These are phyloP conservation scores for Dermochelys coriacea DNA, from an alignment of 2,797 vertebrate genomes.

Conservation along the genomic window DNA sequence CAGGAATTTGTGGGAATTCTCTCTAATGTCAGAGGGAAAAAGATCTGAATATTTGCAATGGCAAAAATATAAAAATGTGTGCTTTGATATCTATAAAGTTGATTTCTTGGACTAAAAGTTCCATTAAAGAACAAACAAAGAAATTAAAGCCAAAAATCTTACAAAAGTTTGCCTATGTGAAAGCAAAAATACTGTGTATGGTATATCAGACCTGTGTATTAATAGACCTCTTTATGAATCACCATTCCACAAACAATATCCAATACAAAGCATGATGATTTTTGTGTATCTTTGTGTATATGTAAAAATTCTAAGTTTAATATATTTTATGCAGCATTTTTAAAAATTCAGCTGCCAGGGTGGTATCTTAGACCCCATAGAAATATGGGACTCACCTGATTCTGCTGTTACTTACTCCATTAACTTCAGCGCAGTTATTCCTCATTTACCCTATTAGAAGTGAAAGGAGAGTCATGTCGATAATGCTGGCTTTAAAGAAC, in stretches of 20 bases:
- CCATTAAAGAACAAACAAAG: conserved; percentile 67
- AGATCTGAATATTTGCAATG: conserved; percentile 67
- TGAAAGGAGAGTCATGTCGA: conserved; percentile 37
- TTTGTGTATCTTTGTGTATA: conserved; percentile 16
- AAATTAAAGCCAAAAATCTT: conserved; percentile 68
- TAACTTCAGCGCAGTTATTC: conserved; percentile 53
- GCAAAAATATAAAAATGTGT: conserved; percentile 64
- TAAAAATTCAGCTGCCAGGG: conserved; percentile 24
- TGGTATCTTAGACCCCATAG: conserved; percentile 65
- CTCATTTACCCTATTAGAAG: conserved; percentile 63
- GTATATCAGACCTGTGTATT: conserved; percentile 47
- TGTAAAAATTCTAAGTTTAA: conserved; percentile 13
- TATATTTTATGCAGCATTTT: not conserved
- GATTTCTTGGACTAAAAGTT: conserved; percentile 56
- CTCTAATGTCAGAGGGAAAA: conserved; percentile 32
- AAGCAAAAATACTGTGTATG: conserved; percentile 55
- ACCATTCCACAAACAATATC: conserved; percentile 38
- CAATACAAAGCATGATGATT: conserved; percentile 38
- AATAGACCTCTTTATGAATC: conserved; percentile 37
- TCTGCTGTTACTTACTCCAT: conserved; percentile 61
- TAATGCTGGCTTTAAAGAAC: not conserved
- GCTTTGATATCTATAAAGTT: conserved; percentile 68
- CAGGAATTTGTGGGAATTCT: conserved; percentile 73
- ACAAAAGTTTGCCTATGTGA: conserved; percentile 48
- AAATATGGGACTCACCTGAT: conserved; percentile 46